Base-by-base conservation (phyloP, 2,888 invertebrate genomes). In the Oligia latruncula region DNA sequence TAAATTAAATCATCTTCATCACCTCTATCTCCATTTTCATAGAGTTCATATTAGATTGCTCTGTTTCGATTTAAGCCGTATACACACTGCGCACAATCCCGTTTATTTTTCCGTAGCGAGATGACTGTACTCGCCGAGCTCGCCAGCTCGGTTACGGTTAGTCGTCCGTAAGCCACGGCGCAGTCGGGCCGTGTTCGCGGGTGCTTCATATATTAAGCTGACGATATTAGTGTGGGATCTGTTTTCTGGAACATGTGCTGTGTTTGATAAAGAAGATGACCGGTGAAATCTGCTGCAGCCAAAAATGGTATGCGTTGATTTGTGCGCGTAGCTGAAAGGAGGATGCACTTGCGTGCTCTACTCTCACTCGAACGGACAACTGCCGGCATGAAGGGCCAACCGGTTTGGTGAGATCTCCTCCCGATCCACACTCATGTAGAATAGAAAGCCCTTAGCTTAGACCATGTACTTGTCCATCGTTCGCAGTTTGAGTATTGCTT, bases 341-440 rank as follows among this genome's bases (percentile, higher is more conserved):
- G 95, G 93, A 95, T 96, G 95, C 95, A 95, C 92, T 93, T 95
- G 93, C 92, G 94, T 91, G 92, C 91, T 88, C 92, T 94, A 89
- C 90, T 95, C 92, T 92, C 94, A 81, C 90, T 92, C 90, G 94
- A 94, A 89, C 92, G 93, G 90, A 90, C 83, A 83, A 89, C 90
- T 88, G 92, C 93, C 93, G 94, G 94, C 93, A 96, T 97, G 96
- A 96, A 96, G 95, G 97, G 96, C 90, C 96, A 96, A 96, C 96
- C 97, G 96, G 96, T 97, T 95, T 97, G 96, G 96, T 97, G 94
- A 97, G 96, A 94, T 92, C 93, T 93, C 92, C 91, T 92, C 90
- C 93, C 92, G 92, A 94, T 92, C 92, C 88, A 91, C 92, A 90
- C 90, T 91, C 87, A 87, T 89, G 89, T 91, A 90, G 91, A 92